A percentile compares a stretch with the other conserved stretches of the same genome.
Conservation (phyloP, 2,113 vertebrate species). For the sheep (Ovis aries) region ARS-UI_Ramb_v3.0 NC_056063.1:33512501-33513000, state of each 20-base stretch:
- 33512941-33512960: background rate
- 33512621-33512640: background rate
- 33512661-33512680: background rate
- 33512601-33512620: background rate
- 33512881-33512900: background rate
- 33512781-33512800: background rate
- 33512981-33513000: background rate
- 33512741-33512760: background rate
- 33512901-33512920: background rate
- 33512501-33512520: background rate
- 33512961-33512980: background rate
- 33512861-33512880: background rate
- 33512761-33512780: background rate
- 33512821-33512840: background rate
- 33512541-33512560: background rate
- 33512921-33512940: background rate
- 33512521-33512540: background rate
- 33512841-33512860: background rate
- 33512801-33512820: background rate
- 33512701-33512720: background rate
- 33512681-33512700: background rate
- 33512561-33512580: background rate
- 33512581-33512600: background rate
- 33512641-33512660: background rate
- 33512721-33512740: background rate